Conservation (phyloP, 2,113 vertebrate genomes). For the Chloroceryle aenea region DNA sequence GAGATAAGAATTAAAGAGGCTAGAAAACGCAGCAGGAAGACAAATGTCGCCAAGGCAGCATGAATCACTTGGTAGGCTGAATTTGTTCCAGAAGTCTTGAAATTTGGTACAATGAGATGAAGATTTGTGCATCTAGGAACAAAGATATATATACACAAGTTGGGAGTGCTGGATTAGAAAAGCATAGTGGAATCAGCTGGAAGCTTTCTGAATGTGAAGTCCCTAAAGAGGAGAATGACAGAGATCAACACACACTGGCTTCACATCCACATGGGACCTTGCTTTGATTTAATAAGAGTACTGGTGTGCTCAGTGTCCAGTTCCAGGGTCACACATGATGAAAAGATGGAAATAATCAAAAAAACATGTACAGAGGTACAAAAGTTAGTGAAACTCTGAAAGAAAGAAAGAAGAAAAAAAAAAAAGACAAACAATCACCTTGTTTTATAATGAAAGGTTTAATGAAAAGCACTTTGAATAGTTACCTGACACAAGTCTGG, state of each 20-base stretch:
- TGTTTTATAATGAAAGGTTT: constrained; percentile 1
- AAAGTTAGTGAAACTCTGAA: background rate
- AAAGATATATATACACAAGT: background rate
- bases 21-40: background rate
- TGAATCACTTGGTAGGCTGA: background rate
- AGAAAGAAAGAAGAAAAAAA: background rate
- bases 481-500: constrained; percentile 11
- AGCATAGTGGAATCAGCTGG: background rate
- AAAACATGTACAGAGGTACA: background rate
- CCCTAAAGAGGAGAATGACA: background rate
- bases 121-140: background rate
- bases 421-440: background rate
- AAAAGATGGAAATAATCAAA: background rate
- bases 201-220: background rate
- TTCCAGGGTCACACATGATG: background rate
- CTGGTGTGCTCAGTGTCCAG: background rate
- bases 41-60: background rate
- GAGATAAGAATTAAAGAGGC: background rate
- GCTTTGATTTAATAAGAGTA: background rate
- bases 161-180: background rate
- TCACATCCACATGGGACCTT: background rate
- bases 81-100: background rate
- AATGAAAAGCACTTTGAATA: constrained; percentile 19
- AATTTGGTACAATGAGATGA: background rate
- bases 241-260: background rate